phyloP scores from a whole-genome alignment of 2,888 invertebrate genomes.

The Chaetoderma sp. region DNA sequence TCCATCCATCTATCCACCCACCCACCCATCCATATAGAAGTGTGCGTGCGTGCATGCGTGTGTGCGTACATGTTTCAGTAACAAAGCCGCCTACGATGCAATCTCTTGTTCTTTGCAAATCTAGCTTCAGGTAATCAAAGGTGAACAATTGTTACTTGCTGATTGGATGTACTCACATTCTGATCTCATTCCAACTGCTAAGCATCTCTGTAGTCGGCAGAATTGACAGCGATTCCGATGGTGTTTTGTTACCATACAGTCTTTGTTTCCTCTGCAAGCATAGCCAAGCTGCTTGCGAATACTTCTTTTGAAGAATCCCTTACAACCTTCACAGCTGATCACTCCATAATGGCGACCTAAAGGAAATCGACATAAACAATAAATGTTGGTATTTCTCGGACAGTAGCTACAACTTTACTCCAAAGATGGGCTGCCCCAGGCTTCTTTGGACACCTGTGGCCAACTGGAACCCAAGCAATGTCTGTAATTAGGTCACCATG shows the following conservation, averaged over 20 bases:
- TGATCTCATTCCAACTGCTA: conserved; percentile 98
- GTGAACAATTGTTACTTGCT: no score
- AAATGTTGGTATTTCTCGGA: no score
- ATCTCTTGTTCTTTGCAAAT: no score
- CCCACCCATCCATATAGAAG: no score
- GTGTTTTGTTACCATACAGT: conserved; percentile 98
- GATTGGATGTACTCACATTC: conserved; percentile 94
- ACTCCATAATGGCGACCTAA: conserved; percentile 91
- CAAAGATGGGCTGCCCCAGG: no score
- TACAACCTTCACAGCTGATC: conserved; percentile 92
- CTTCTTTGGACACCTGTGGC: no score
- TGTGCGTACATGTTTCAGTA: neutral
- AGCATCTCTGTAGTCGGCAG: conserved; percentile 96
- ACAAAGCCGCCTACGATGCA: no score
- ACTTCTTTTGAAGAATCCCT: conserved; percentile 97
- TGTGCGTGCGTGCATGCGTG: neutral
- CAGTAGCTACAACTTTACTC: no score
- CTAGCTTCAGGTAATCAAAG: no score
- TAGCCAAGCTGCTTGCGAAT: conserved; percentile 97
- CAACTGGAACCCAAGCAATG: no score
- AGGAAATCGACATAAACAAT: neutral
- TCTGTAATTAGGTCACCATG: no score
- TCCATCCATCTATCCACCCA: no score
- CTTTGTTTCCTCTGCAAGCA: conserved; percentile 94
- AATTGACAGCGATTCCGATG: conserved; percentile 98